Evolutionary conservation across 2,113 vertebrate genomes (phyloP).

Genomic region (Cairina moschata): DNA sequence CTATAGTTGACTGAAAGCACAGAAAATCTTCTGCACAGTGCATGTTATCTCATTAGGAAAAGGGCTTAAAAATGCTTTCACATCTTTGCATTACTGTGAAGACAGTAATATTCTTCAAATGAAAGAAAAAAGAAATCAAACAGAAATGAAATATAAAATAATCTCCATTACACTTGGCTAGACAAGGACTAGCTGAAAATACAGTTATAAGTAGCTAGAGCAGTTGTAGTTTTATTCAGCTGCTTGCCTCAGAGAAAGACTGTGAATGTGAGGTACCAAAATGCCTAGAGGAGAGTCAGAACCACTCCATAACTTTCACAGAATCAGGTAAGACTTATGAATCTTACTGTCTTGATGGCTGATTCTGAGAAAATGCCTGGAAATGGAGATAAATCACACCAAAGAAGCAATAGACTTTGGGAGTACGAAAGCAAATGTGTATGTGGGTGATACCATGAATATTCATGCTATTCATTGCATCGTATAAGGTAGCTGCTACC

Average conservation of each 20-base stretch:
- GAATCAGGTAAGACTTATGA: neutral
- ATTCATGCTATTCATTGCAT: neutral
- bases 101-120: neutral
- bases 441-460: neutral
- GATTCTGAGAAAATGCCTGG: neutral
- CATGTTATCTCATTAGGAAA: neutral
- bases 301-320: neutral
- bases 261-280: neutral
- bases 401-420: neutral
- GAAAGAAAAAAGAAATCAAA: neutral
- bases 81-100: neutral
- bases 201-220: neutral
- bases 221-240: neutral
- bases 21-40: neutral
- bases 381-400: neutral
- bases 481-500: neutral
- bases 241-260: neutral
- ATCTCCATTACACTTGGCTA: neutral
- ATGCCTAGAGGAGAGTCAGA: neutral
- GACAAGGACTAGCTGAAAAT: neutral
- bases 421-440: neutral
- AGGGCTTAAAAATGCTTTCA: neutral
- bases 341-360: neutral
- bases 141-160: neutral
- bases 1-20: neutral